Conservation (phyloP, 2,797 vertebrate genomes). For the Enteromius argenteus region DNA sequence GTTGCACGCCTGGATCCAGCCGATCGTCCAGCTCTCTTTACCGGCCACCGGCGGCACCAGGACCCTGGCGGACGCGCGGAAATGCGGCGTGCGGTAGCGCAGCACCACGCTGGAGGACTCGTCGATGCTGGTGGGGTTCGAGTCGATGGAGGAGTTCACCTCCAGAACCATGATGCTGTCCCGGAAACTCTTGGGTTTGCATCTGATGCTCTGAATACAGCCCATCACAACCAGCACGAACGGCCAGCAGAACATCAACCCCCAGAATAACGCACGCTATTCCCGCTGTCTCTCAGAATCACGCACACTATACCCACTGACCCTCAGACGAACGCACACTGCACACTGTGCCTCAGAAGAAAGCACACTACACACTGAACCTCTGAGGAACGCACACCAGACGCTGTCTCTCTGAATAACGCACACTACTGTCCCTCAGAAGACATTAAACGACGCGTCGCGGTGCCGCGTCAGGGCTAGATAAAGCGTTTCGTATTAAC, state of each 20-base stretch:
- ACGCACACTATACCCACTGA: conserved; percentile 22
- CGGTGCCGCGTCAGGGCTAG: conserved; percentile 4
- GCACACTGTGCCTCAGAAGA: background rate
- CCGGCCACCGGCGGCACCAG: conserved; percentile 89
- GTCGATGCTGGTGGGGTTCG: conserved; percentile 96
- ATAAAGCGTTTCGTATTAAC: background rate
- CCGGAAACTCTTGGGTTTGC: conserved; percentile 96
- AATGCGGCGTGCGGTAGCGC: conserved; percentile 96
- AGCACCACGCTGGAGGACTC: conserved; percentile 96
- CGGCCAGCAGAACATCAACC: conserved; percentile 73
- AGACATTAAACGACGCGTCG: background rate
- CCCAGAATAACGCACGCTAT: conserved; percentile 54
- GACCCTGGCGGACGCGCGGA: conserved; percentile 91
- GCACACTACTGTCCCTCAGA: background rate
- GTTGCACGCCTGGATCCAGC: conserved; percentile 98
- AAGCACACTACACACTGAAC: conserved; percentile 17
- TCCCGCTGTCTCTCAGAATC: background rate
- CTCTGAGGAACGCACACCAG: background rate
- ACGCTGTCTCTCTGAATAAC: background rate
- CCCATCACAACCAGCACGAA: conserved; percentile 91
- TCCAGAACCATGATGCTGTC: conserved; percentile 92
- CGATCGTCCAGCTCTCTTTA: conserved; percentile 96
- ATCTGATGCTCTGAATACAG: conserved; percentile 98
- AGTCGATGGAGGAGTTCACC: conserved; percentile 92
- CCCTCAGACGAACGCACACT: background rate